These are phyloP conservation scores for Anguilla japonica DNA, from an alignment of 2,113 vertebrate species.

Conservation along the genomic window DNA sequence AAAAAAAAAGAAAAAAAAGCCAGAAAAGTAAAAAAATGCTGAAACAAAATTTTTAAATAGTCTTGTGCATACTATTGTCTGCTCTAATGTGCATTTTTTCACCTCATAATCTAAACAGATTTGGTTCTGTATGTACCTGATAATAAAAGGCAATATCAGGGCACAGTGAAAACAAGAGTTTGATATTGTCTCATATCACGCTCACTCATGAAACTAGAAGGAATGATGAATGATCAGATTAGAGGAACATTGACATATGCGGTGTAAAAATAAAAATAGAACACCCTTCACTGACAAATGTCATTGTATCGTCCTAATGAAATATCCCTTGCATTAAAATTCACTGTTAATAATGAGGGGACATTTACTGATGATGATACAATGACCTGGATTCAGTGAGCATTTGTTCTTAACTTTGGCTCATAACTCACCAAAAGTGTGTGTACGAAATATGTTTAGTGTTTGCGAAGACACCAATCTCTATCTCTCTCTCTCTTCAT, in stretches of 20 bases:
- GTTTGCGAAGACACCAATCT: neutral
- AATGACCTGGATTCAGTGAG: neutral
- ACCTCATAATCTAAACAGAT: too few species aligned
- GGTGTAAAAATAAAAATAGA: neutral
- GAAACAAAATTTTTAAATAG: neutral
- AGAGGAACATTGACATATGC: too few species aligned
- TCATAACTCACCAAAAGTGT: neutral
- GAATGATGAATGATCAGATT: too few species aligned
- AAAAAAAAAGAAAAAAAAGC: too few species aligned
- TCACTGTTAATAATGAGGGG: slow-evolving; percentile 21
- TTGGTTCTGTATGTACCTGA: too few species aligned
- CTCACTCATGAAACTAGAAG: too few species aligned
- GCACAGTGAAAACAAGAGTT: too few species aligned
- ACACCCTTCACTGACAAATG: too few species aligned
- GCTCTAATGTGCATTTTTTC: neutral
- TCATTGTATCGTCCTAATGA: neutral
- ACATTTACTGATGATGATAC: slow-evolving; percentile 36
- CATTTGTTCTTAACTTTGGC: neutral
- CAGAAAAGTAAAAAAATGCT: slow-evolving; percentile 17
- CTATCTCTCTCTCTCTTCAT: neutral
- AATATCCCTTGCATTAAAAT: neutral
- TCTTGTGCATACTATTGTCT: neutral
- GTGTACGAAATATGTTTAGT: too few species aligned
- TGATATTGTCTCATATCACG: too few species aligned
- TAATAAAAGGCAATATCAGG: too few species aligned